Percentiles rank a stretch among this genome's conserved stretches.
phyloP scores from a whole-genome alignment of 1,140 invertebrate species.

The Drosophila truncata region DNA sequence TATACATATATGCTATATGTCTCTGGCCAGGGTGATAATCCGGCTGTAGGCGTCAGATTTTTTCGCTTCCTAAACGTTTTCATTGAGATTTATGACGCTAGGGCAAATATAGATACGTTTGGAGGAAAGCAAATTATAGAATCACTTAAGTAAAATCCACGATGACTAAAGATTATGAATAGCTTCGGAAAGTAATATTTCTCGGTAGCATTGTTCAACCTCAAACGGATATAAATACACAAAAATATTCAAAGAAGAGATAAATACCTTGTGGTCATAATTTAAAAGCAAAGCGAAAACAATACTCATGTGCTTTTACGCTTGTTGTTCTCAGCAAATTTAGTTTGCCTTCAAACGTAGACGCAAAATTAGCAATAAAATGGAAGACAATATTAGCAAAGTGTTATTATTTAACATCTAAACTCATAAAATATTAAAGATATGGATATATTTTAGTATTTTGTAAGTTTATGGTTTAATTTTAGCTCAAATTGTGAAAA shows the following conservation, averaged over 20 bases:
- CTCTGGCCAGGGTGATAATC: slow-evolving; percentile 65
- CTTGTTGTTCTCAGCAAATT: not conserved
- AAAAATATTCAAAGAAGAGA: slow-evolving; percentile 1
- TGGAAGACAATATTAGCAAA: not conserved
- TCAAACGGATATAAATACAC: slow-evolving; percentile 7
- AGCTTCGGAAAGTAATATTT: slow-evolving; percentile 47
- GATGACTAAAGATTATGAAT: slow-evolving; percentile 61
- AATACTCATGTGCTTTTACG: not conserved
- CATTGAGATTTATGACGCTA: slow-evolving; percentile 46
- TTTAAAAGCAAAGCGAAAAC: not conserved
- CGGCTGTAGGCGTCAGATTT: slow-evolving; percentile 52
- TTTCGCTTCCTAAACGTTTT: slow-evolving; percentile 58
- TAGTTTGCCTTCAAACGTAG: not conserved
- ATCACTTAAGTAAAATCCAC: slow-evolving; percentile 57
- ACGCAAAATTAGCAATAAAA: slow-evolving; percentile 1
- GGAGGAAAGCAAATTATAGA: slow-evolving; percentile 54
- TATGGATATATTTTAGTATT: not conserved
- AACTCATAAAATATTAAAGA: not conserved
- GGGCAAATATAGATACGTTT: slow-evolving; percentile 28
- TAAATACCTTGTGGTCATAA: slow-evolving; percentile 16
- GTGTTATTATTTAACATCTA: slow-evolving; percentile 1
- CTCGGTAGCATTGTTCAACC: slow-evolving; percentile 22
- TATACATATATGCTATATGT: slow-evolving; percentile 13
- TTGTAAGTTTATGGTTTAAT: not conserved
- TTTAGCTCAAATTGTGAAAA: not conserved